Evolutionary conservation across 2,888 invertebrate genomes (phyloP).

Genomic region (Epinotia brunnichana): DNA sequence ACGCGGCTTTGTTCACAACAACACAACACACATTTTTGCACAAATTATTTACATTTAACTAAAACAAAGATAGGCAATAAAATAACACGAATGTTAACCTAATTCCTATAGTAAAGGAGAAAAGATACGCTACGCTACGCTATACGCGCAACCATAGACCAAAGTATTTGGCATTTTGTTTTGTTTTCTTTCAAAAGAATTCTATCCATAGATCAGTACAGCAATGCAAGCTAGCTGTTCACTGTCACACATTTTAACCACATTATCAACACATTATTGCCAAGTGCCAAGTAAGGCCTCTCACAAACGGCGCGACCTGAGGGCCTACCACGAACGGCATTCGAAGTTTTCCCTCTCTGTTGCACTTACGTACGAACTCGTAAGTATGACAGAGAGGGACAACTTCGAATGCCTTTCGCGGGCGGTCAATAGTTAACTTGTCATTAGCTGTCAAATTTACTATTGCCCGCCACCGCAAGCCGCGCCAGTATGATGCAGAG

Average conservation of each 20-base stretch:
- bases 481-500: too few species aligned
- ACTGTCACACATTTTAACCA: neutral
- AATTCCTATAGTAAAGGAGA: conserved; percentile 60
- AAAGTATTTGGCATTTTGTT: conserved; percentile 27
- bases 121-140: conserved; percentile 53
- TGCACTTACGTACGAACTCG: too few species aligned
- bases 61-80: conserved; percentile 55
- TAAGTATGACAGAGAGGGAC: too few species aligned
- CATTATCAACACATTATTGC: neutral
- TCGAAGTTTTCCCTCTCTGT: too few species aligned
- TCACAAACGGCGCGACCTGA: too few species aligned
- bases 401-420: too few species aligned
- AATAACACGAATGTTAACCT: conserved; percentile 67
- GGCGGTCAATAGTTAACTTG: too few species aligned
- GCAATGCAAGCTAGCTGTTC: neutral
- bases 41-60: conserved; percentile 56
- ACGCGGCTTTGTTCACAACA: conserved; percentile 58
- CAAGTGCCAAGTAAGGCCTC: conserved; percentile 31
- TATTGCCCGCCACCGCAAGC: too few species aligned
- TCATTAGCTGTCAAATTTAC: too few species aligned
- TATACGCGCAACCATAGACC: conserved; percentile 32
- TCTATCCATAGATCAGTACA: conserved; percentile 8
- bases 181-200: conserved; percentile 18
- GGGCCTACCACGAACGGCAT: too few species aligned
- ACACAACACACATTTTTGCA: conserved; percentile 60